These are phyloP conservation scores for Cotesia typhae DNA, from an alignment of 1,140 invertebrate genomes.

Conservation along the genomic window DNA sequence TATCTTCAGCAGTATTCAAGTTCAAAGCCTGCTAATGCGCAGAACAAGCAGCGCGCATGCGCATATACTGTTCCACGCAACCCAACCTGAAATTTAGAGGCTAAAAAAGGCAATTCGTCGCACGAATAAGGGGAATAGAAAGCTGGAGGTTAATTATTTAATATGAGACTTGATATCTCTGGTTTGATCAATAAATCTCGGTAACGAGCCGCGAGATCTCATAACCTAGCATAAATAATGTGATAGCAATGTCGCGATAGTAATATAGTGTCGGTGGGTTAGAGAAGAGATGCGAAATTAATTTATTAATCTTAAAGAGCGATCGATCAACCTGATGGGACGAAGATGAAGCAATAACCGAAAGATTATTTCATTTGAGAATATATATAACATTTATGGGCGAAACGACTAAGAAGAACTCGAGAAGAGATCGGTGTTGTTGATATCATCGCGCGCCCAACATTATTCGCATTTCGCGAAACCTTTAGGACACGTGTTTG, in stretches of 20 bases:
- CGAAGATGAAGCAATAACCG: slow-evolving; percentile 3
- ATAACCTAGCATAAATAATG: background rate
- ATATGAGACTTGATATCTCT: too few relatives aligned
- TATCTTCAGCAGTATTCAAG: too few relatives aligned
- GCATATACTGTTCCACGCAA: too few relatives aligned
- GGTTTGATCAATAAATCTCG: background rate
- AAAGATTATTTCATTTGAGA: slow-evolving; percentile 7
- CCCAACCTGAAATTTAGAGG: too few relatives aligned
- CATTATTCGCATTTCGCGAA: slow-evolving; percentile 35
- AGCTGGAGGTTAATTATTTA: too few relatives aligned
- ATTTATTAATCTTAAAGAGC: slow-evolving; percentile 21
- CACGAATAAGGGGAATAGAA: too few relatives aligned
- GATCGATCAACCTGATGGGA: slow-evolving; percentile 15
- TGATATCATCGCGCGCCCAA: slow-evolving; percentile 33
- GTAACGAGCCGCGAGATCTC: background rate
- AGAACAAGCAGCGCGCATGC: too few relatives aligned
- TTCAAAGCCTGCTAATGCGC: too few relatives aligned
- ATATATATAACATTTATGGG: slow-evolving; percentile 23
- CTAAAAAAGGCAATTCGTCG: too few relatives aligned
- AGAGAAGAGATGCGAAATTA: slow-evolving; percentile 22
- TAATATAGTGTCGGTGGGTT: too few relatives aligned
- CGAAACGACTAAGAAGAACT: slow-evolving; percentile 16
- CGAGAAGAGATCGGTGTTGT: slow-evolving; percentile 24
- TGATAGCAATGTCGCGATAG: background rate
- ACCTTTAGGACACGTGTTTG: slow-evolving; percentile 51